A percentile compares a stretch with the other conserved stretches of the same genome.
These are phyloP conservation scores for Apostichopus parvimensis DNA, from an alignment of 35 echinoderm and acorn worm species.

Conservation along the genomic window DNA sequence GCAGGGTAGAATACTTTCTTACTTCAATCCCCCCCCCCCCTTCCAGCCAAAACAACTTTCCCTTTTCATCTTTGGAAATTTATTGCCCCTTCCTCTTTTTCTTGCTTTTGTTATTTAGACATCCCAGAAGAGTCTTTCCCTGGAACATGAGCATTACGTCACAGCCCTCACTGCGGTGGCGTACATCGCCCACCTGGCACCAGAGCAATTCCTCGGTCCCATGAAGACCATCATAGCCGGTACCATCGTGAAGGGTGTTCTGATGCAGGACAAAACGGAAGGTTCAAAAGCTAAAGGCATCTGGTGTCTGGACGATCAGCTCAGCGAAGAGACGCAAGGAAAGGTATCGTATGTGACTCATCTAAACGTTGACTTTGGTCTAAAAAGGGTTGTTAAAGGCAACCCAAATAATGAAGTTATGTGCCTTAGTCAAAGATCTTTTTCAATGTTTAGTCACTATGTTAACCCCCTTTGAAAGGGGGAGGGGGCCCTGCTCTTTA, in stretches of 20 bases:
- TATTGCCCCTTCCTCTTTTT: not conserved
- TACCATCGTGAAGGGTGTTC: conserved; percentile 86
- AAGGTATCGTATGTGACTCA: conserved; percentile 55
- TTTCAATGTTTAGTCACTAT: too few relatives aligned
- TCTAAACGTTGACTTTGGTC: too few relatives aligned
- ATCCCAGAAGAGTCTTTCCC: conserved; percentile 66
- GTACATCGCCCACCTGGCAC: conserved; percentile 69
- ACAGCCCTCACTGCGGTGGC: conserved; percentile 83
- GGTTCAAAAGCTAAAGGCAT: conserved; percentile 74
- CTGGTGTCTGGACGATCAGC: conserved; percentile 90
- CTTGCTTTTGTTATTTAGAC: conserved; percentile 31
- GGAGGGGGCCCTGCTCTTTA: too few relatives aligned
- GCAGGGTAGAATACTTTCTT: too few relatives aligned
- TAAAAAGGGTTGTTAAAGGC: too few relatives aligned
- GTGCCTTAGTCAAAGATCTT: too few relatives aligned
- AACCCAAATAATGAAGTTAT: too few relatives aligned
- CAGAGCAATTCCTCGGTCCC: conserved; percentile 64
- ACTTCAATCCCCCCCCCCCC: not conserved
- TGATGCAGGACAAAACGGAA: conserved; percentile 91
- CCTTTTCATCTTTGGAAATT: too few relatives aligned
- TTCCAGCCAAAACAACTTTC: not conserved
- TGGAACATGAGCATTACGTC: conserved; percentile 77
- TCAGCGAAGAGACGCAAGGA: conserved; percentile 76
- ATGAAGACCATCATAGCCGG: conserved; percentile 92
- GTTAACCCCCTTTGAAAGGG: too few relatives aligned